A percentile compares a stretch with the other conserved stretches of the same genome.
Conservation (phyloP, 2,113 vertebrate species). For the Tupaia chinensis region DNA sequence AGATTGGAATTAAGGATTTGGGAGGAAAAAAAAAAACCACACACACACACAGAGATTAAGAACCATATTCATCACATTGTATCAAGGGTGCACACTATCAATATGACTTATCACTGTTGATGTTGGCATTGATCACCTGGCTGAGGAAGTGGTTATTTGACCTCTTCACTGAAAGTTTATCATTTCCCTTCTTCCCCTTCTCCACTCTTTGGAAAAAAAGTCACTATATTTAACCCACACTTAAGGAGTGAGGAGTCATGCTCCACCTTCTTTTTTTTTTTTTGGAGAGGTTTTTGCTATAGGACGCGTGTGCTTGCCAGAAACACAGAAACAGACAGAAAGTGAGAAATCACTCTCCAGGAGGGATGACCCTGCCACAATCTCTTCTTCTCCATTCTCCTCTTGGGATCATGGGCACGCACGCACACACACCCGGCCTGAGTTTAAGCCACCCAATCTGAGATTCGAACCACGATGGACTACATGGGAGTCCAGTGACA, state of each 20-base stretch:
- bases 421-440: no score
- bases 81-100: neutral
- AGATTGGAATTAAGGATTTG: slow-evolving; percentile 42
- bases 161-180: neutral
- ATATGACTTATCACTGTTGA: neutral
- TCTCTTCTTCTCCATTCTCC: no score
- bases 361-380: no score
- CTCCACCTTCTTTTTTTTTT: neutral
- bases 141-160: neutral
- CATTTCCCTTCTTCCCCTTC: neutral
- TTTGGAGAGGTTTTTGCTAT: no score
- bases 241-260: neutral
- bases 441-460: no score
- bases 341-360: no score
- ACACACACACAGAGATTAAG: neutral
- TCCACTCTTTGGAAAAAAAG: neutral
- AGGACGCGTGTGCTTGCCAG: no score
- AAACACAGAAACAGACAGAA: no score
- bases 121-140: neutral
- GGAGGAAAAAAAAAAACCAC: neutral
- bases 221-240: neutral
- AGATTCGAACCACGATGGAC: no score
- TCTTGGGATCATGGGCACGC: no score
- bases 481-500: no score
- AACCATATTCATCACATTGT: neutral